Evolutionary conservation across 30 jellyfish, hydroid and myxozoan genomes (phyloP).

Genomic region (Nemopilema nomurai): DNA sequence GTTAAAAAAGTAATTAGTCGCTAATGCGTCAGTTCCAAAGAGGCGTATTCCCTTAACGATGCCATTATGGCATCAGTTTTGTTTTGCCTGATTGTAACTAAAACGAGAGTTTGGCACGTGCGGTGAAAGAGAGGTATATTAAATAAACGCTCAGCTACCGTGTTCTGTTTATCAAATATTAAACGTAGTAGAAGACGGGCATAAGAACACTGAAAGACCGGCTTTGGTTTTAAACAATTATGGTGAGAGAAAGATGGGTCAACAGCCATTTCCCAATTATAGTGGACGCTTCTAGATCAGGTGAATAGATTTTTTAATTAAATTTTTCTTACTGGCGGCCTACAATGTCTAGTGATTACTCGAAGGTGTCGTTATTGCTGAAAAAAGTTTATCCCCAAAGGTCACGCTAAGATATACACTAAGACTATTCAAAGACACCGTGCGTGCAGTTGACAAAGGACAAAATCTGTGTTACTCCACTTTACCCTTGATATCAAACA

Average conservation of each 20-base stretch:
- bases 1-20: background rate
- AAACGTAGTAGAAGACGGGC: background rate
- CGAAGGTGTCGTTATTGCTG: too few relatives aligned
- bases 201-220: background rate
- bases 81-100: background rate
- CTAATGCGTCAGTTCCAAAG: background rate
- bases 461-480: too few relatives aligned
- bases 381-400: too few relatives aligned
- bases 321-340: too few relatives aligned
- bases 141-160: background rate
- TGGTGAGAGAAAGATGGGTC: background rate
- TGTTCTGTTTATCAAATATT: background rate
- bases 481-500: too few relatives aligned
- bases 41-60: slow-evolving; percentile 3
- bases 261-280: background rate
- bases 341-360: too few relatives aligned
- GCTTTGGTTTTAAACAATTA: background rate
- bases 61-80: background rate
- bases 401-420: too few relatives aligned
- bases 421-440: too few relatives aligned
- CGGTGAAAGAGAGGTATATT: slow-evolving; percentile 1
- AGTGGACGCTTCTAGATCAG: background rate
- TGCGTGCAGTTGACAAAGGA: too few relatives aligned
- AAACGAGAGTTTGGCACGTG: background rate
- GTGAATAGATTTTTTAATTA: background rate